Evolutionary conservation across 2,797 vertebrate genomes (phyloP).

Genomic region (Tympanoctomys barrerae): DNA sequence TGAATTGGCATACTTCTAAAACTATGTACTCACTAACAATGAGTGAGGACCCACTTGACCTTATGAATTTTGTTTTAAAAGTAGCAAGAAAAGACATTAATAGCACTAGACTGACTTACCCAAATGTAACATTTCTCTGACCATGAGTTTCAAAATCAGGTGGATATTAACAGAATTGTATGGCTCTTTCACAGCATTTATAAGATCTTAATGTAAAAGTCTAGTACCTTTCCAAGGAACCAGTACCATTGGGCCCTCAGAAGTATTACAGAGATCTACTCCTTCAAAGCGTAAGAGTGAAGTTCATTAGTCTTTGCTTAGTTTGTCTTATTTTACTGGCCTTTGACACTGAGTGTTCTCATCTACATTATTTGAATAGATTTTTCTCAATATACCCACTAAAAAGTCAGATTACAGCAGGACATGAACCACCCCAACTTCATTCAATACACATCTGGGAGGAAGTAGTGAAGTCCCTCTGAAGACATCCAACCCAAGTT

Average conservation of each 20-base stretch:
- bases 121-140: constrained; percentile 25
- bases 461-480: background rate
- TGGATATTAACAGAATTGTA: background rate
- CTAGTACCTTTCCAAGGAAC: background rate
- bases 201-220: constrained; percentile 39
- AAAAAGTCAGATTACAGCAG: background rate
- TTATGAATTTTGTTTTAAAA: background rate
- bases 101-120: background rate
- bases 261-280: background rate
- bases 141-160: constrained; percentile 35
- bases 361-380: background rate
- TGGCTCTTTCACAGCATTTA: background rate
- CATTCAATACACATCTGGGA: background rate
- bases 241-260: background rate
- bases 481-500: background rate
- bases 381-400: background rate
- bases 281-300: background rate
- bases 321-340: background rate
- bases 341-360: background rate
- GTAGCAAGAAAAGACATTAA: constrained; percentile 10
- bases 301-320: background rate
- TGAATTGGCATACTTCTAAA: constrained; percentile 31
- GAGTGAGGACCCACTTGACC: background rate
- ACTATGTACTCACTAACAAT: constrained; percentile 6
- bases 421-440: background rate